Conservation (phyloP, 2,113 vertebrate genomes). For the Tringa solitaria region DNA sequence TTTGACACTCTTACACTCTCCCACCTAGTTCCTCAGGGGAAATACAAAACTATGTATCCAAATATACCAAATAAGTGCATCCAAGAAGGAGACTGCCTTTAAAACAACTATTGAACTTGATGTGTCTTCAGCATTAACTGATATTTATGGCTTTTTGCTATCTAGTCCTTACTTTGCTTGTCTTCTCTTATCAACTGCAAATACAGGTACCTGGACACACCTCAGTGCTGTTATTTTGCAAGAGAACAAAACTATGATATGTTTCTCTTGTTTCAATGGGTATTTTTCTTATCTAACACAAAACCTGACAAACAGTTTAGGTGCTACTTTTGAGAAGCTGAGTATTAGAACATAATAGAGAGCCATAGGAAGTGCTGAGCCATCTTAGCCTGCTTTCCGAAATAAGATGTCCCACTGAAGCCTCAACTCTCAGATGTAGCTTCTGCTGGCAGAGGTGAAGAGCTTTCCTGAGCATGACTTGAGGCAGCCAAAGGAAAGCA, state of each 20-base stretch:
- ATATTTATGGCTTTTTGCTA: not conserved
- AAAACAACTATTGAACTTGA: not conserved
- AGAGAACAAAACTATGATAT: not conserved
- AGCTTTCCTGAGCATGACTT: not conserved
- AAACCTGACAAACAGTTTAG: not conserved
- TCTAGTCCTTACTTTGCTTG: not conserved
- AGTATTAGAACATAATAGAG: not conserved
- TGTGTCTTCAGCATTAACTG: not conserved
- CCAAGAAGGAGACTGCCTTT: not conserved
- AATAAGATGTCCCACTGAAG: not conserved
- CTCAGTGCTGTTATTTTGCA: not conserved
- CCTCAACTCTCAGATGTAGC: not conserved
- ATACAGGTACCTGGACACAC: not conserved
- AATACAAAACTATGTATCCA: not conserved
- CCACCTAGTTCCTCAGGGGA: not conserved
- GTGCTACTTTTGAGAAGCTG: not conserved
- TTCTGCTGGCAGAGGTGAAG: not conserved
- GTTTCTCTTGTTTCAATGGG: not conserved
- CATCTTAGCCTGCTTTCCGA: not conserved
- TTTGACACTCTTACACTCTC: not conserved
- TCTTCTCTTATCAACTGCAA: not conserved
- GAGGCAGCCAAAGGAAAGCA: not conserved
- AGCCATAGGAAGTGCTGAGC: not conserved
- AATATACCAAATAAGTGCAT: not conserved
- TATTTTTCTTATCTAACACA: not conserved